A percentile compares a stretch with the other conserved stretches of the same genome.
phyloP scores from a whole-genome alignment of 2,797 vertebrate genomes.

The Pantherophis alleghaniensis region DNA sequence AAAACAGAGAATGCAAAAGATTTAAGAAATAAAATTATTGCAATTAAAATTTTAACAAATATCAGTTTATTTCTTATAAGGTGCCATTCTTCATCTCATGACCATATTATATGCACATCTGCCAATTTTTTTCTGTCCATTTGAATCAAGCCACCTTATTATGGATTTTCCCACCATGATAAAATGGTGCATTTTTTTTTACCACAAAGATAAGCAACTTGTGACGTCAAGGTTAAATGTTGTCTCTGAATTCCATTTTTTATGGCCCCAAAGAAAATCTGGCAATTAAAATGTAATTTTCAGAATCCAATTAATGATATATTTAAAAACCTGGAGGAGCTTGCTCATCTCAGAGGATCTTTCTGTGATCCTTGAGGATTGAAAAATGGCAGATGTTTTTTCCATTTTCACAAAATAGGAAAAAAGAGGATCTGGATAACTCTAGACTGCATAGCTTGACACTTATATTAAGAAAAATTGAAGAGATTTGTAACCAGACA shows the following conservation, averaged over 20 bases:
- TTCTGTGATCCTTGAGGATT: background rate
- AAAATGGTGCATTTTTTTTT: background rate
- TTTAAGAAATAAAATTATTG: background rate
- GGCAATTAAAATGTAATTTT: background rate
- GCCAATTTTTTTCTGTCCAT: background rate
- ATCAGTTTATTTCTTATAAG: background rate
- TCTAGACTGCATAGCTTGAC: background rate
- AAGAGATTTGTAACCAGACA: background rate
- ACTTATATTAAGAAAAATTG: background rate
- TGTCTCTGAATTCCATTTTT: background rate
- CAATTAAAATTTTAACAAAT: background rate
- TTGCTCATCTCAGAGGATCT: background rate
- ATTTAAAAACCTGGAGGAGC: background rate
- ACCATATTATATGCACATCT: accelerated
- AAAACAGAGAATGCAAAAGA: background rate
- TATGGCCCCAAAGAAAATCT: background rate
- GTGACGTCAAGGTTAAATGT: background rate
- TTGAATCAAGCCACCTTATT: background rate
- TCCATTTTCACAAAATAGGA: background rate
- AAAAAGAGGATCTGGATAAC: background rate
- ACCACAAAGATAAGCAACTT: background rate
- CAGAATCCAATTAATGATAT: background rate
- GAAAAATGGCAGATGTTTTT: background rate
- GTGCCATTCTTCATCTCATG: background rate
- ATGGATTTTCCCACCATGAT: background rate